phyloP scores from a whole-genome alignment of 2,797 vertebrate species.

The Urocyon cinereoargenteus region DNA sequence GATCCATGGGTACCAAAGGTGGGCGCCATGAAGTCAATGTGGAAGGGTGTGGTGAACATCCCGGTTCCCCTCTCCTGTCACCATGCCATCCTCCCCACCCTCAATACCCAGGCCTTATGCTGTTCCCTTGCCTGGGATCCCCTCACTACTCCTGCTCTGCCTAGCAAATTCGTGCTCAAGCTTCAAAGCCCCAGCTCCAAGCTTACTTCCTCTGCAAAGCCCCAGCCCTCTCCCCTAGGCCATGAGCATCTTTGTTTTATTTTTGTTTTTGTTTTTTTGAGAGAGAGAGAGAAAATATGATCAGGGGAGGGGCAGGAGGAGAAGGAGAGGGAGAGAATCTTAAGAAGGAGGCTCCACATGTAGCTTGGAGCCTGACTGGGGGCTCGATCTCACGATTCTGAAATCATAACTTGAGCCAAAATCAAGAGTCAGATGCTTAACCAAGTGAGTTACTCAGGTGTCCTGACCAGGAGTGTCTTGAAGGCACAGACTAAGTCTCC shows the following conservation, averaged over 20 bases:
- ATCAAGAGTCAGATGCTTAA: not conserved
- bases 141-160: not conserved
- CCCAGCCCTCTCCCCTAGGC: too few species aligned
- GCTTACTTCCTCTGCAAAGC: not conserved
- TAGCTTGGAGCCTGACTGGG: not conserved
- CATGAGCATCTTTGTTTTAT: not conserved
- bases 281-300: not conserved
- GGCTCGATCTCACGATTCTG: not conserved
- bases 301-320: not conserved
- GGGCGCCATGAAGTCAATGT: not conserved
- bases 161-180: not conserved
- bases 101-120: not conserved
- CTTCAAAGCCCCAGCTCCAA: not conserved
- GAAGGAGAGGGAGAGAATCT: not conserved
- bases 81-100: fast-evolving
- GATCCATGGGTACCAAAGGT: not conserved
- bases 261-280: too few species aligned
- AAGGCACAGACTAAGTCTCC: not conserved
- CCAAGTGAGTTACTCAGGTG: not conserved
- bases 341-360: not conserved
- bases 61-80: not conserved
- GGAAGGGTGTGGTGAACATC: not conserved
- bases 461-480: fast-evolving
- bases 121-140: not conserved
- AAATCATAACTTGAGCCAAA: not conserved